Evolutionary conservation across 2,113 vertebrate species (phyloP).

Genomic region (Talpa occidentalis): DNA sequence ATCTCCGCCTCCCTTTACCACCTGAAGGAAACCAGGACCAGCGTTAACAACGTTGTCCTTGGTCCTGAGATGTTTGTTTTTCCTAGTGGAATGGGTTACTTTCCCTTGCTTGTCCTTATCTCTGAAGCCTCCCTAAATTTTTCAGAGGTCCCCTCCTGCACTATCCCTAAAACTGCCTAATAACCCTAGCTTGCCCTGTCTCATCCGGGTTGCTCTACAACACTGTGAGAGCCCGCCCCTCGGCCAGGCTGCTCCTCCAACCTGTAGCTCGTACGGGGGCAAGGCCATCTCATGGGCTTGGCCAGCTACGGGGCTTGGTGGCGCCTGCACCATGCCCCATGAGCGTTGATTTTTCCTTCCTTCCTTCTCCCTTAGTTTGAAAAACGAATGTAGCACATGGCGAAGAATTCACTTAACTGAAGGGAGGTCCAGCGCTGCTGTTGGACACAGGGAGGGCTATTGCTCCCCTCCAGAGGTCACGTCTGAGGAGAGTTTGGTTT

Average conservation of each 20-base stretch:
- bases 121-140: too few species aligned
- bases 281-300: background rate
- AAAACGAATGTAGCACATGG: background rate
- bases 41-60: too few species aligned
- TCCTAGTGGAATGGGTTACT: too few species aligned
- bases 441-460: background rate
- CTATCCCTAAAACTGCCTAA: too few species aligned
- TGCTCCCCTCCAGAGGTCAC: background rate
- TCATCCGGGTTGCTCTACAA: too few species aligned
- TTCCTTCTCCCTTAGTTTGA: background rate
- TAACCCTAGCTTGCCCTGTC: too few species aligned
- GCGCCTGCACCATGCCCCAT: too few species aligned
- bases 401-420: background rate
- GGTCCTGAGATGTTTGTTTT: too few species aligned
- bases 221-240: background rate
- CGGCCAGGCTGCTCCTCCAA: background rate
- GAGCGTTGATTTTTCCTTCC: background rate
- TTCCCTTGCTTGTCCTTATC: too few species aligned
- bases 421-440: background rate
- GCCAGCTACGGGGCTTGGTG: background rate
- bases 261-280: background rate
- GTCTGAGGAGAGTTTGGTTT: background rate
- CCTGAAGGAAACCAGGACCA: too few species aligned
- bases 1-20: too few species aligned
- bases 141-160: too few species aligned